These are phyloP conservation scores for Callocephalon fimbriatum DNA, from an alignment of 2,113 vertebrate genomes.

Conservation along the genomic window DNA sequence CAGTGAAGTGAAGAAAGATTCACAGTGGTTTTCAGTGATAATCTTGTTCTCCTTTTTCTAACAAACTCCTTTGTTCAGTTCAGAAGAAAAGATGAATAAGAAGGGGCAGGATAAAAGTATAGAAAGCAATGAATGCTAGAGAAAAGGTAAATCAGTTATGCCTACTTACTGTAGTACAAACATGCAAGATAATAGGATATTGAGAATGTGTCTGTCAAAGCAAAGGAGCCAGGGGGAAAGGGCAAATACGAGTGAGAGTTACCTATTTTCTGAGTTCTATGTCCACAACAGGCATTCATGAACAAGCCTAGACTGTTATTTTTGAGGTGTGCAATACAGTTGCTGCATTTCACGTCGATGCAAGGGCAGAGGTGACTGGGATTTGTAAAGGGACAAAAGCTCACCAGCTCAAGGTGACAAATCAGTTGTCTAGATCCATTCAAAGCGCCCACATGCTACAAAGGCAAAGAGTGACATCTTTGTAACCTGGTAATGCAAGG, in stretches of 20 bases:
- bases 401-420: background rate
- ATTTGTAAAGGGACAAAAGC: constrained; percentile 15
- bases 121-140: constrained; percentile 16
- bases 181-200: constrained; percentile 27
- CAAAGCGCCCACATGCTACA: background rate
- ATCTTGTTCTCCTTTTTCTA: background rate
- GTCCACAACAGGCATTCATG: background rate
- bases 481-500: background rate
- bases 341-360: background rate
- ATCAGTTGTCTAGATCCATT: background rate
- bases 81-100: constrained; percentile 13
- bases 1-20: background rate
- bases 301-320: background rate
- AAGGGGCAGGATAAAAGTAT: background rate
- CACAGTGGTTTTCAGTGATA: background rate
- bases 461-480: background rate
- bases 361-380: background rate
- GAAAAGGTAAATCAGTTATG: constrained; percentile 33
- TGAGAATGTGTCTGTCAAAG: constrained; percentile 36
- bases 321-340: background rate
- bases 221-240: constrained; percentile 15
- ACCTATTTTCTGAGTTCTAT: constrained; percentile 3
- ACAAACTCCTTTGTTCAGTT: background rate
- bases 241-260: background rate
- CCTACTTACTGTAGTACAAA: constrained; percentile 26